These are phyloP conservation scores for Gadopsis marmoratus DNA, from an alignment of 2,797 vertebrate genomes.

Conservation along the genomic window DNA sequence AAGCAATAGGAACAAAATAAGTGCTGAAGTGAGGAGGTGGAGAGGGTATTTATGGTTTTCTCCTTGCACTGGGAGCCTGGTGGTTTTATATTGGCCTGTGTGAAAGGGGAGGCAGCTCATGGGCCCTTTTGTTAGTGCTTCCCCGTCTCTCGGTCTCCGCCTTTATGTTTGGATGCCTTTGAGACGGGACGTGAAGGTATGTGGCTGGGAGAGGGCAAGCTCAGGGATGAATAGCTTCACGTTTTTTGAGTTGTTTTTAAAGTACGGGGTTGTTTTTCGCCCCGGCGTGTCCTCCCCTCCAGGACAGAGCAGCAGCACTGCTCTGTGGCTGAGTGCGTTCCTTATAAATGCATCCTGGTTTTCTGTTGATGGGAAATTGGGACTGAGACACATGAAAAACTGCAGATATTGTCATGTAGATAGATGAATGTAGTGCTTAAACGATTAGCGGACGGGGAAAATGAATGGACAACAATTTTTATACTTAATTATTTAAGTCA, in stretches of 20 bases:
- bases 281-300: conserved; percentile 30
- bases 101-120: conserved; percentile 57
- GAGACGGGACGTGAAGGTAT: conserved; percentile 72
- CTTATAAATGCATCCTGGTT: conserved; percentile 27
- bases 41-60: conserved; percentile 34
- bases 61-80: conserved; percentile 38
- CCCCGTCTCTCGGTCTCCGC: conserved; percentile 53
- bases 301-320: conserved; percentile 27
- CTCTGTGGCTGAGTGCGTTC: conserved; percentile 18
- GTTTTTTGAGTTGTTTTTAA: conserved; percentile 50
- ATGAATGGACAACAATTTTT: not conserved
- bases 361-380: not conserved
- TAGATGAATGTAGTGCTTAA: not conserved
- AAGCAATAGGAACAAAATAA: not conserved
- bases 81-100: conserved; percentile 61
- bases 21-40: conserved; percentile 37
- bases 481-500: not conserved
- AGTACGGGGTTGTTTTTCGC: conserved; percentile 57
- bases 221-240: conserved; percentile 61
- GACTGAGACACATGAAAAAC: not conserved
- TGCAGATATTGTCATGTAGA: not conserved
- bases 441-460: not conserved
- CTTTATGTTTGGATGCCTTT: conserved; percentile 71
- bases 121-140: conserved; percentile 55
- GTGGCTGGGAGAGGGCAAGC: conserved; percentile 47